phyloP scores from a whole-genome alignment of 2,888 invertebrate genomes.

The Aproaerema taeniolella region DNA sequence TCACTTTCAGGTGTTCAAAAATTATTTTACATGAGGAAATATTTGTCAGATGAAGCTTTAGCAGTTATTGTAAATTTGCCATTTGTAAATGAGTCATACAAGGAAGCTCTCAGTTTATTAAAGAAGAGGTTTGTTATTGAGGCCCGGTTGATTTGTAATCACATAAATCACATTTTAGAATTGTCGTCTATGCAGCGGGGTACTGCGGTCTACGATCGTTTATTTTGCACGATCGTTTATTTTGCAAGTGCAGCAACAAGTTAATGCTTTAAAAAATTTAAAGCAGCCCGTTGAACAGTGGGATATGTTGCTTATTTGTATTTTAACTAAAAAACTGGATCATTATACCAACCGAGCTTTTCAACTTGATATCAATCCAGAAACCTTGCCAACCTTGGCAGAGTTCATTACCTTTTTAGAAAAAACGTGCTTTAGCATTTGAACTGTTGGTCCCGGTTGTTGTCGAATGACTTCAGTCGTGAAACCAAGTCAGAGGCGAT shows the following conservation, averaged over 20 bases:
- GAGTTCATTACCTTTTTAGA: conserved; percentile 16
- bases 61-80: conserved; percentile 17
- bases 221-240: conserved; percentile 10
- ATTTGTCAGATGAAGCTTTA: conserved; percentile 9
- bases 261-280: conserved; percentile 13
- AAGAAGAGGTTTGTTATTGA: conserved; percentile 18
- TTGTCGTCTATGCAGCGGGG: conserved; percentile 11
- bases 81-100: conserved; percentile 13
- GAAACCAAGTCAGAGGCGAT: too few relatives aligned
- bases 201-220: conserved; percentile 11
- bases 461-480: too few relatives aligned
- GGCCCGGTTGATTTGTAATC: conserved; percentile 10
- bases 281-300: conserved; percentile 5
- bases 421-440: conserved; percentile 18
- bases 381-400: conserved; percentile 13
- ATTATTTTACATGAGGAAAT: conserved; percentile 18
- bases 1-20: conserved; percentile 15
- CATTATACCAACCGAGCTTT: conserved; percentile 7
- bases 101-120: conserved; percentile 11
- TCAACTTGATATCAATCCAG: conserved; percentile 12
- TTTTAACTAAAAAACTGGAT: conserved; percentile 8
- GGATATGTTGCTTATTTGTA: conserved; percentile 9
- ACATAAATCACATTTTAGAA: conserved; percentile 12
- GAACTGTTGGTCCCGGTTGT: too few relatives aligned
- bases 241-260: conserved; percentile 10